A percentile compares a stretch with the other conserved stretches of the same genome.
These are phyloP conservation scores for Bombus polaris DNA, from an alignment of 1,140 invertebrate species.

Conservation along the genomic window DNA sequence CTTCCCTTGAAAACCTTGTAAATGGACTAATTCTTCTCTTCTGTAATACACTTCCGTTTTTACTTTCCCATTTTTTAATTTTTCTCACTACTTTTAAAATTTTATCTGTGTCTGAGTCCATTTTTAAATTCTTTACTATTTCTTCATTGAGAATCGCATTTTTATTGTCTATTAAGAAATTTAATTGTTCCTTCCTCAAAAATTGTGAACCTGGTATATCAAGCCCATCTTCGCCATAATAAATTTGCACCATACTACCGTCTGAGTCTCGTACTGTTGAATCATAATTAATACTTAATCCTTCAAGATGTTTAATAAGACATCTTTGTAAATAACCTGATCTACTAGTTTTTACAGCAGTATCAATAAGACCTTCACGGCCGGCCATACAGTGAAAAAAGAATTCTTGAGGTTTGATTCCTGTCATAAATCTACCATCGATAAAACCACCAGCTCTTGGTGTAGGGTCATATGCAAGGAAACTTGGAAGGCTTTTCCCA, in stretches of 20 bases:
- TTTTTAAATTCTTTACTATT: constrained; percentile 84
- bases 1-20: constrained; percentile 70
- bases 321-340: constrained; percentile 99
- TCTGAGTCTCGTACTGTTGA: constrained; percentile 97
- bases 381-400: constrained; percentile 99
- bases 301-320: constrained; percentile 99
- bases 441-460: constrained; percentile 98
- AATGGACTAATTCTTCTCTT: constrained; percentile 78
- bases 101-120: constrained; percentile 80
- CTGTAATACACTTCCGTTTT: constrained; percentile 80
- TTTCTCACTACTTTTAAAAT: constrained; percentile 82
- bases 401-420: constrained; percentile 96
- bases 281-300: constrained; percentile 95
- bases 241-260: constrained; percentile 94
- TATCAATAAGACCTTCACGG: constrained; percentile 95
- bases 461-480: constrained; percentile 93
- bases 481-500: constrained; percentile 96
- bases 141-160: constrained; percentile 86
- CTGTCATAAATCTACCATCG: constrained; percentile 97
- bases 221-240: constrained; percentile 99
- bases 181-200: constrained; percentile 90
- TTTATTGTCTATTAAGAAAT: constrained; percentile 92
- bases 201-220: constrained; percentile 95
- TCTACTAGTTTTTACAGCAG: constrained; percentile 95
- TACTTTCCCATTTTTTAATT: constrained; percentile 86